Conservation (phyloP, 2,888 invertebrate species). For the Phorcus lineatus region DNA sequence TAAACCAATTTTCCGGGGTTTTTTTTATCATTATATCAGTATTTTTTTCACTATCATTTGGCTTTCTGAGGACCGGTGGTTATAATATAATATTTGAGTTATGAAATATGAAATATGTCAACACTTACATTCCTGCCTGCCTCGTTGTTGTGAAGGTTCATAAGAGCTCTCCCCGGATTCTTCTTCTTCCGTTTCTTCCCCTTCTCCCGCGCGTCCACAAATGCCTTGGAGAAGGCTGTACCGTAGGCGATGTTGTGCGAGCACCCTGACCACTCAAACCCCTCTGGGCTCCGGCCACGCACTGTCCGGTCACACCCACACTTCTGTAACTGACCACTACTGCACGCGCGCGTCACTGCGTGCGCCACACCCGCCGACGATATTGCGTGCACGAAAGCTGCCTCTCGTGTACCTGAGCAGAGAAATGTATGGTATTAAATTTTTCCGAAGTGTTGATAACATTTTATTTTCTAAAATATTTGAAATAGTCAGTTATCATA, state of each 20-base stretch:
- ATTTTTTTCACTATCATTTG: too few relatives aligned
- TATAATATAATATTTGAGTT: too few relatives aligned
- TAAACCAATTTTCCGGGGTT: too few relatives aligned
- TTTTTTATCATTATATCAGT: too few relatives aligned
- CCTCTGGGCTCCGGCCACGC: constrained; percentile 83
- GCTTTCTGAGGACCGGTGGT: too few relatives aligned
- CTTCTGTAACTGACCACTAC: constrained; percentile 90
- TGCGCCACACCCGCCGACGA: constrained; percentile 95
- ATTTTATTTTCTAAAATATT: too few relatives aligned
- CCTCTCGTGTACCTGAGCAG: constrained; percentile 88
- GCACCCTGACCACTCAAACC: constrained; percentile 93
- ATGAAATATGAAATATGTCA: not conserved
- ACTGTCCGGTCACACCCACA: constrained; percentile 93
- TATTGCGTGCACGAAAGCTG: constrained; percentile 95
- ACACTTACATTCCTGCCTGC: constrained; percentile 92
- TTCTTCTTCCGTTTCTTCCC: constrained; percentile 87
- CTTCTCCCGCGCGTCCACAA: constrained; percentile 92
- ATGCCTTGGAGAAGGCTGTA: constrained; percentile 87
- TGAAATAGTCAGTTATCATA: too few relatives aligned
- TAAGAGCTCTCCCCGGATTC: constrained; percentile 89
- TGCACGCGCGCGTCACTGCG: constrained; percentile 91
- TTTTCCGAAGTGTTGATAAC: too few relatives aligned
- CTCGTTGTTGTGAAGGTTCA: constrained; percentile 98
- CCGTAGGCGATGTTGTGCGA: constrained; percentile 86
- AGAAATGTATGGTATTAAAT: too few relatives aligned